Evolutionary conservation across 1,140 invertebrate genomes (phyloP).

Genomic region (Meteorus sp.): DNA sequence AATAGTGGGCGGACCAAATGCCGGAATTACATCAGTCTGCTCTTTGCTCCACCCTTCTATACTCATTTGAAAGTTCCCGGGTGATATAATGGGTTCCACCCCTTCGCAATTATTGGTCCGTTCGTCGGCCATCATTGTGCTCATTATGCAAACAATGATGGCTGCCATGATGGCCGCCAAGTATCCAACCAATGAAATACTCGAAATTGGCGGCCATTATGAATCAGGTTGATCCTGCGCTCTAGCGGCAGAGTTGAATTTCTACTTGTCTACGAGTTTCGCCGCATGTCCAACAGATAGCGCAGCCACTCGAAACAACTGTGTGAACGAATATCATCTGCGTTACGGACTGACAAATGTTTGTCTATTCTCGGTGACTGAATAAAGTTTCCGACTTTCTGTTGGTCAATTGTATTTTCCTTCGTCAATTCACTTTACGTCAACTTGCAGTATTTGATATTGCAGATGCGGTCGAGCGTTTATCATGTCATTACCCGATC

Average conservation of each 20-base stretch:
- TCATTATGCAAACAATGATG: constrained; percentile 51
- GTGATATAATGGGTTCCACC: constrained; percentile 35
- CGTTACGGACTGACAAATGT: neutral
- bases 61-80: constrained; percentile 39
- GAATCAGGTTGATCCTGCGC: constrained; percentile 40
- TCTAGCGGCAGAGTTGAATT: constrained; percentile 36
- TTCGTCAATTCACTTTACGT: too few relatives aligned
- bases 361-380: too few relatives aligned
- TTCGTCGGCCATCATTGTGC: constrained; percentile 49
- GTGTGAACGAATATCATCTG: neutral
- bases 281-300: constrained; percentile 40
- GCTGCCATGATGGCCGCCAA: constrained; percentile 55
- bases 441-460: too few relatives aligned
- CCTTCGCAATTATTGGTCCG: constrained; percentile 46
- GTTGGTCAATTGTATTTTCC: too few relatives aligned
- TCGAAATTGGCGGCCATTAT: constrained; percentile 43
- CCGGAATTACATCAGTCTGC: constrained; percentile 1
- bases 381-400: too few relatives aligned
- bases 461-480: neutral
- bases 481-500: constrained; percentile 5
- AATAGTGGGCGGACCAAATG: constrained; percentile 10
- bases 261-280: constrained; percentile 36
- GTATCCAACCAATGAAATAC: constrained; percentile 44
- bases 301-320: constrained; percentile 38
- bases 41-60: constrained; percentile 26